Base-by-base conservation (phyloP, 2,797 vertebrate genomes). In the Zonotrichia albicollis region DNA sequence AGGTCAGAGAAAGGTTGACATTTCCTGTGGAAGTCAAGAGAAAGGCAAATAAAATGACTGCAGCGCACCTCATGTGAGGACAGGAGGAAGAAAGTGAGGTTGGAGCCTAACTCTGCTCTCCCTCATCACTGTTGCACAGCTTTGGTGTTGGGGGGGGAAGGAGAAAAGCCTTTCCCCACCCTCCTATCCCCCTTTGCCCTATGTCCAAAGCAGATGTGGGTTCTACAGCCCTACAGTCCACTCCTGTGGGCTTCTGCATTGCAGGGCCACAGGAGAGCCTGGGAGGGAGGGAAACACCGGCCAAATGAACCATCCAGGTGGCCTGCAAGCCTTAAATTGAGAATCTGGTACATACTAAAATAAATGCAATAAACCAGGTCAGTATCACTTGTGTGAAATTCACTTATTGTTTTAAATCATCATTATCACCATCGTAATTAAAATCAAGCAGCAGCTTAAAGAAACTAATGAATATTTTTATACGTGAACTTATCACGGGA, bases 381-480 rank as follows among this genome's bases (percentile, higher is more conserved):
- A 53, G 74, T 91, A 83, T 89, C 87, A 79, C 57, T 58, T 60
- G 77, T 9, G 1, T 75, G 77, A 95, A 94, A 96, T 84, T 93
- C 9, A 2, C 65, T 96, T 95, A 84, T 60, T 96, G 91, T 95
- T 94, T 84, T 94, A 92, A 96, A 96, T 93, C 82, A 95, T 65
- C 81, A 40, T 94, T 84, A 91, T 93, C 81, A 30, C 93, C 85
- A 74, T 77, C 76, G 29, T 95, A 94, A 97, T 96, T 96, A 97
- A 96, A 94, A 96, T 92, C 93, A 96, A 95, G 88, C 76, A 95
- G 82, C 74, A 94, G 84, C 64, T 96, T 96, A 94, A 95, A 87
- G 90, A 96, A 96, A 94, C 68, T 64, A 95, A 94, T 93, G 77
- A 91, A 93, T 85, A 94, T 94, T 96, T 96, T 97, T 94, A 65